Percentiles rank a stretch among this genome's conserved stretches.
Conservation (phyloP, 2,797 vertebrate genomes). For the Anguilla marmorata region DNA sequence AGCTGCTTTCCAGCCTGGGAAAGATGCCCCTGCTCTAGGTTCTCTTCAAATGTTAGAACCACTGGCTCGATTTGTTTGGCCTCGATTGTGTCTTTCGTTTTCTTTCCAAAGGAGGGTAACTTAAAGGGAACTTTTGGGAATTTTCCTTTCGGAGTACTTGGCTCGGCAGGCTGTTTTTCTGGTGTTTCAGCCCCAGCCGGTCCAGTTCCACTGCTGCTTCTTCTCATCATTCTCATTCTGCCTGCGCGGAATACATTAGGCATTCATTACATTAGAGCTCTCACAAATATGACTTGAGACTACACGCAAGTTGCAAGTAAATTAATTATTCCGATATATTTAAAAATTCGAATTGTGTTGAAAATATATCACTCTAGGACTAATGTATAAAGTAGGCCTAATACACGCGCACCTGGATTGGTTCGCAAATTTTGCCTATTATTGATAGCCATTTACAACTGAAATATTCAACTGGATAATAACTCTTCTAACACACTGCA, state of each 20-base stretch:
- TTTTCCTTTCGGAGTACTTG: not conserved
- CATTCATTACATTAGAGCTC: not conserved
- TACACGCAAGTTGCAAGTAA: not conserved
- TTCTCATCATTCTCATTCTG: not conserved
- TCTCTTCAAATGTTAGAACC: constrained; percentile 51
- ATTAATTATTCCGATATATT: not conserved
- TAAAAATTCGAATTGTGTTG: not conserved
- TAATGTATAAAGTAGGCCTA: not conserved
- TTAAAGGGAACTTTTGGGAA: not conserved
- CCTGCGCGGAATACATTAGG: not conserved
- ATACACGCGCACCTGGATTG: not conserved
- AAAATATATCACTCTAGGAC: not conserved
- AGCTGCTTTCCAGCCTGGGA: constrained; percentile 67
- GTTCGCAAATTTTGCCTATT: not conserved
- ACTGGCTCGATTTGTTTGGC: constrained; percentile 38
- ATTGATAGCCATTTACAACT: not conserved
- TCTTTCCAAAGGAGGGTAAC: constrained; percentile 19
- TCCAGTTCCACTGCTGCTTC: not conserved
- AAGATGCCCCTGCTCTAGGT: constrained; percentile 55
- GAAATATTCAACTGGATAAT: not conserved
- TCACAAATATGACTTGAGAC: constrained; percentile 32
- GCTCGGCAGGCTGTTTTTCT: not conserved
- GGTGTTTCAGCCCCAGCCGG: not conserved
- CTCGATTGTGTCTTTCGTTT: fast-evolving
- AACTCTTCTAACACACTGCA: not conserved